phyloP scores from a whole-genome alignment of 35 echinoderm and acorn worm genomes.

The Strongylocentrotus purpuratus region DNA sequence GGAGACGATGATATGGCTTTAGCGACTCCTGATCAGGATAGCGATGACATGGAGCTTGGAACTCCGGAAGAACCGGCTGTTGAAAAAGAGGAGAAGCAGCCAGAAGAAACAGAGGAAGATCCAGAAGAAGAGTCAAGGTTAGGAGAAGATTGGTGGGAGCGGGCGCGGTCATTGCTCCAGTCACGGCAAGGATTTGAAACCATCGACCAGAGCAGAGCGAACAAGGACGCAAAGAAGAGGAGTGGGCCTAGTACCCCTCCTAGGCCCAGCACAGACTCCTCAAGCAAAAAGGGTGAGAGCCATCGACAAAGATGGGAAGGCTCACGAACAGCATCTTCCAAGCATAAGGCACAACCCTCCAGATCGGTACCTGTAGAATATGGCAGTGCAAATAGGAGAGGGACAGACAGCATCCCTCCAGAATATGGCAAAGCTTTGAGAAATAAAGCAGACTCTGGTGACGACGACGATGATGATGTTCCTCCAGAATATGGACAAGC shows the following conservation, averaged over 20 bases:
- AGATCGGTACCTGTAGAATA: background rate
- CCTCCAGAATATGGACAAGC: conserved; percentile 39
- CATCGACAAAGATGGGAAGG: background rate
- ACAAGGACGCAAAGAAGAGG: background rate
- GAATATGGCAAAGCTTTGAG: conserved; percentile 43
- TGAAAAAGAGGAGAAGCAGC: background rate
- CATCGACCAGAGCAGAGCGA: background rate
- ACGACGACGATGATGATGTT: background rate
- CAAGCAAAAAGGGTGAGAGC: background rate
- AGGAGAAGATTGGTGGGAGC: conserved; percentile 40
- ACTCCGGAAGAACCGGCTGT: background rate
- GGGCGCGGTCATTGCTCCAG: conserved; percentile 30
- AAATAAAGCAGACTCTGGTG: background rate
- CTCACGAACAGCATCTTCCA: background rate
- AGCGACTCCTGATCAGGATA: conserved; percentile 30
- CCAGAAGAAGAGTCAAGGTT: conserved; percentile 38
- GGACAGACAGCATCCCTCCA: background rate
- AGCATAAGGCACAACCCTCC: background rate
- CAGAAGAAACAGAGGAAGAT: conserved; percentile 16
- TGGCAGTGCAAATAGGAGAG: conserved; percentile 31
- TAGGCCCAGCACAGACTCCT: background rate
- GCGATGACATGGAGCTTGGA: background rate
- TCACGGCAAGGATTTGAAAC: conserved; percentile 37
- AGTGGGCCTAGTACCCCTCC: conserved; percentile 22
- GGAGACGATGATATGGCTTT: conserved; percentile 26